Evolutionary conservation across 1,140 invertebrate genomes (phyloP).

Genomic region (Steinernema feltiae): DNA sequence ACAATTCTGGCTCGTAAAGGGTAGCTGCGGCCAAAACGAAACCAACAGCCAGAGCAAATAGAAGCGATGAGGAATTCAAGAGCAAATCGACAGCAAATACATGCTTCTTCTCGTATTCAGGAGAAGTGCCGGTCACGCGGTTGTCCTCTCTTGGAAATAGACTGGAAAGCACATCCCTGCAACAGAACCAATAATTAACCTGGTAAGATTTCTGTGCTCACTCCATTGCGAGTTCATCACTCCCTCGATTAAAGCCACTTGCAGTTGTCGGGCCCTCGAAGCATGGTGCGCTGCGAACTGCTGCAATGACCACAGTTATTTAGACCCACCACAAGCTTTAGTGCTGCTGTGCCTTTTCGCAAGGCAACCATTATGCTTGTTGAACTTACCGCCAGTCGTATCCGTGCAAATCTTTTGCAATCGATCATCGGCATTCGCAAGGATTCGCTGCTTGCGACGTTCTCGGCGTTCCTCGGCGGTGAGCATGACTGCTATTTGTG

Average conservation of each 20-base stretch:
- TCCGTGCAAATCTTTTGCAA: neutral
- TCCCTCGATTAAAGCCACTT: neutral
- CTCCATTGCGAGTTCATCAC: neutral
- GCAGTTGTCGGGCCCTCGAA: neutral
- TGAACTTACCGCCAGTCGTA: neutral
- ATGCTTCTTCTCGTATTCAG: neutral
- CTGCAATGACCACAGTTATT: neutral
- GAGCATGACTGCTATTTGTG: no score
- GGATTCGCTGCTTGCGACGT: neutral
- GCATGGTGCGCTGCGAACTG: neutral
- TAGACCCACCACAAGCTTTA: no score
- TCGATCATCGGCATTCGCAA: neutral
- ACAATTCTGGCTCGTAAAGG: neutral
- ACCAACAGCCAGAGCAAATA: neutral
- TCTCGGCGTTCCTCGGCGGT: neutral
- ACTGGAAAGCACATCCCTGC: neutral
- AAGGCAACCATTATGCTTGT: neutral
- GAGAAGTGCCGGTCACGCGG: neutral
- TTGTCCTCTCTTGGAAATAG: no score
- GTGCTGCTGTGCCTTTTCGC: no score
- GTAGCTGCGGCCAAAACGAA: neutral
- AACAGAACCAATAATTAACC: neutral
- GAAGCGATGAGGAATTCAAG: neutral
- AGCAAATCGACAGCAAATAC: neutral
- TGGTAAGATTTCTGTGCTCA: neutral